Evolutionary conservation across 2,888 invertebrate genomes (phyloP).

Genomic region (Lordiphosa andalusiaca): DNA sequence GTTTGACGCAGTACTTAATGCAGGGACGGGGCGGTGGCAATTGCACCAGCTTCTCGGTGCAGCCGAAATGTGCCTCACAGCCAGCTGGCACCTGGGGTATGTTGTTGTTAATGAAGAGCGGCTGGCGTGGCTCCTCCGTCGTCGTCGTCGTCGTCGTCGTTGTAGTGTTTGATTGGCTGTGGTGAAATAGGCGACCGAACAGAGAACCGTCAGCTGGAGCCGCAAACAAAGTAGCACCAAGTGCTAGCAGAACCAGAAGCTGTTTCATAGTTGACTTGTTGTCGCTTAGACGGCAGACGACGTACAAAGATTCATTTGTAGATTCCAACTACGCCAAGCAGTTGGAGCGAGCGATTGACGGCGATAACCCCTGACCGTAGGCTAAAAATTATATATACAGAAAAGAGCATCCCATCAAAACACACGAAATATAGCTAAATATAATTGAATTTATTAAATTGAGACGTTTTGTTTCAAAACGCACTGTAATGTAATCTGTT

Average conservation of each 20-base stretch:
- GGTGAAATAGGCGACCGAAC: slow-evolving; percentile 32
- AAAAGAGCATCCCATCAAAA: slow-evolving; percentile 6
- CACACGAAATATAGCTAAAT: neutral
- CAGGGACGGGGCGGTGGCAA: slow-evolving; percentile 57
- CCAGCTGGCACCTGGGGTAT: slow-evolving; percentile 51
- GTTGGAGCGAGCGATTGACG: neutral
- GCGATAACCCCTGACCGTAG: slow-evolving; percentile 26
- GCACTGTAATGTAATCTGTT: no score
- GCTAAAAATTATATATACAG: neutral
- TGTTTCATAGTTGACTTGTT: slow-evolving; percentile 42
- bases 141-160: slow-evolving; percentile 34
- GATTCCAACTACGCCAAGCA: slow-evolving; percentile 20
- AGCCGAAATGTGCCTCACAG: slow-evolving; percentile 58
- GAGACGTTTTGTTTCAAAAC: no score
- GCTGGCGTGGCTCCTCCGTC: slow-evolving; percentile 22
- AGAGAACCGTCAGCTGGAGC: slow-evolving; percentile 23
- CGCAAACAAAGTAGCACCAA: slow-evolving; percentile 17
- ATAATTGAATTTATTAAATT: neutral
- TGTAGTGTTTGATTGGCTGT: slow-evolving; percentile 17
- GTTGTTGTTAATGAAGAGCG: slow-evolving; percentile 55
- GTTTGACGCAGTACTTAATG: slow-evolving; percentile 71
- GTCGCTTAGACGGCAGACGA: slow-evolving; percentile 7
- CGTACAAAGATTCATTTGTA: neutral
- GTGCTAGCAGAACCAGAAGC: slow-evolving; percentile 23
- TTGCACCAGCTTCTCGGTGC: slow-evolving; percentile 63